Evolutionary conservation across 2,888 invertebrate species (phyloP).

Genomic region (Venustoraphidia nigricollis): DNA sequence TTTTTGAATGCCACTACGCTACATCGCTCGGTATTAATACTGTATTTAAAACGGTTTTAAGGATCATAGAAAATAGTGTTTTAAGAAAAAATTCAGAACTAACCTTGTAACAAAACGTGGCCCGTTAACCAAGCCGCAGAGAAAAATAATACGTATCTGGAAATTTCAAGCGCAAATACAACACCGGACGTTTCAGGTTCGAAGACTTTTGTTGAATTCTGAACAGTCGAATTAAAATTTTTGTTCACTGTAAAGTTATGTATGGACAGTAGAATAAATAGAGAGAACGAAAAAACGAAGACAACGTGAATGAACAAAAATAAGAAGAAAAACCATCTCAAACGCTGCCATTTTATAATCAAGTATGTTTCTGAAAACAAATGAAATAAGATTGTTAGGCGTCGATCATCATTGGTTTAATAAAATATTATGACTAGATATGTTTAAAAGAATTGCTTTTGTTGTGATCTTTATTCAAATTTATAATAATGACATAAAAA

Average conservation of each 20-base stretch:
- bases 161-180: background rate
- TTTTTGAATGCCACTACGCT: no score
- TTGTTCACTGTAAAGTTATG: constrained; percentile 9
- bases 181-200: background rate
- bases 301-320: constrained; percentile 24
- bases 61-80: background rate
- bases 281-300: constrained; percentile 27
- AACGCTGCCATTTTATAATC: constrained; percentile 33
- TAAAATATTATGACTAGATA: no score
- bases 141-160: background rate
- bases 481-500: no score
- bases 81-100: constrained; percentile 6
- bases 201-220: no score
- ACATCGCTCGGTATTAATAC: no score
- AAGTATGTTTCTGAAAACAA: constrained; percentile 25
- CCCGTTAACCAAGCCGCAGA: background rate
- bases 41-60: no score
- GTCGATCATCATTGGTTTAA: no score
- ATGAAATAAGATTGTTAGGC: no score
- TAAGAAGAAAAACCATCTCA: constrained; percentile 30
- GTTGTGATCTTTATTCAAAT: no score
- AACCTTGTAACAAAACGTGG: constrained; percentile 6
- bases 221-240: no score
- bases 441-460: no score
- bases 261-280: constrained; percentile 19